These are phyloP conservation scores for Philopotamus ludificatus DNA, from an alignment of 1,140 invertebrate genomes.

Conservation along the genomic window DNA sequence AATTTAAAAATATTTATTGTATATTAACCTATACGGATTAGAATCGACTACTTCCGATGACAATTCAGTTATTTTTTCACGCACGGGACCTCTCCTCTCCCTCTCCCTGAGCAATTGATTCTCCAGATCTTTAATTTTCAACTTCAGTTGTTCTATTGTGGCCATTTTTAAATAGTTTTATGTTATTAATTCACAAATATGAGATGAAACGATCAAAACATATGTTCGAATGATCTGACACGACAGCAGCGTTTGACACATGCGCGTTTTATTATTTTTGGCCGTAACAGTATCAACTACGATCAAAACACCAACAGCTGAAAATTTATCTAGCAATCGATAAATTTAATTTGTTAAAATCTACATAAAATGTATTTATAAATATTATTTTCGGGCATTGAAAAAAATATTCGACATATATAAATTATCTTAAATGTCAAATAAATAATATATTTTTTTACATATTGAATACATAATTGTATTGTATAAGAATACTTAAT, in stretches of 20 bases:
- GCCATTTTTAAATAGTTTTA: too few species aligned
- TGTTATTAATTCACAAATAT: too few species aligned
- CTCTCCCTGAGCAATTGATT: slow-evolving; percentile 55
- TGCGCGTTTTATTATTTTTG: slow-evolving; percentile 1
- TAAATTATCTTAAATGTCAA: background rate
- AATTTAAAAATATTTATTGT: background rate
- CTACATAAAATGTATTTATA: background rate
- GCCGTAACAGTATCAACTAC: background rate
- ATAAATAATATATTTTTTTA: background rate
- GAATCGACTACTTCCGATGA: slow-evolving; percentile 94
- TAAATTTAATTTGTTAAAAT: background rate
- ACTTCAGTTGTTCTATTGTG: slow-evolving; percentile 51
- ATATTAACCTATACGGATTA: slow-evolving; percentile 92
- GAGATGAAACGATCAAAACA: background rate
- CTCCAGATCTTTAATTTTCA: slow-evolving; percentile 59
- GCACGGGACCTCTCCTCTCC: slow-evolving; percentile 47
- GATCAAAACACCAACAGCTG: background rate
- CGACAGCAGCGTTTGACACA: slow-evolving; percentile 23
- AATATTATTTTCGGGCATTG: background rate
- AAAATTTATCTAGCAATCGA: background rate
- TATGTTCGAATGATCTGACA: slow-evolving; percentile 15
- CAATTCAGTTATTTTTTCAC: slow-evolving; percentile 74
- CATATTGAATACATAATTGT: background rate
- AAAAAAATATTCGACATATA: too few species aligned
- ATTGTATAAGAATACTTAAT: background rate